Base-by-base conservation (phyloP, 92 coral and sea anemone genomes). In the Bergia puertoricense region DNA sequence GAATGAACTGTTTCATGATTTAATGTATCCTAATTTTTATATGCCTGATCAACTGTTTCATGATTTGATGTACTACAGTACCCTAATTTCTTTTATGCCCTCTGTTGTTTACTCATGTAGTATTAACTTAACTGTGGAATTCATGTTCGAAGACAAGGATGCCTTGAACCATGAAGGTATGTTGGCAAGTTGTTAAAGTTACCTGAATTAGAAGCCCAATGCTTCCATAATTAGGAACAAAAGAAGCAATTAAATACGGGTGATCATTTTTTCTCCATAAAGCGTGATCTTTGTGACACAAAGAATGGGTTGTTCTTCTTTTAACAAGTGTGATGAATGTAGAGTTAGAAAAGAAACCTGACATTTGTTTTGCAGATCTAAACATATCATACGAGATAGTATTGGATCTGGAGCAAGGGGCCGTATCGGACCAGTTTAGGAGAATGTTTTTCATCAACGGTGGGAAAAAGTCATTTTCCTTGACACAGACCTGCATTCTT, bases 371-470 rank as follows among this genome's bases (percentile, higher is more conserved):
- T 46, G 43, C 44, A 84, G 87, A 84, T 36, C 59, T 84, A 4
- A 73, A 68, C 23, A 69, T 84, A 69, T 84, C 79, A 38, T 84
- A 84, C 77, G 79, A 84, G 37, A 69, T 84, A 23, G 44, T n/a
- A 46, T 84, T 84, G 87, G 87, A 84, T 46, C 30, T 68, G 67
- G 87, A 84, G 59, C 87, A 84, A 71, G 87, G 87, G n/a, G 79
- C 9, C 43, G 36, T 84, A 37, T 84, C 87, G 36, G 87, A 84
- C 79, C 46, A 84, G 65, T 84, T 84, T 67, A 84, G 87, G 68
- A 84, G 87, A 84, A 45, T 84, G 87, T 84, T 15, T 69, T 84
- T 84, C 78, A 68, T 45, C 87, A 36, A 9, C 5, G 62, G 41
- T 66, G 78, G 62, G 30, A 45, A 84, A 30, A 84, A 51, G 9